Percentiles rank a stretch among this genome's conserved stretches.
Conservation (phyloP, 1,140 invertebrate genomes). For the Drosophila nikananu region DNA sequence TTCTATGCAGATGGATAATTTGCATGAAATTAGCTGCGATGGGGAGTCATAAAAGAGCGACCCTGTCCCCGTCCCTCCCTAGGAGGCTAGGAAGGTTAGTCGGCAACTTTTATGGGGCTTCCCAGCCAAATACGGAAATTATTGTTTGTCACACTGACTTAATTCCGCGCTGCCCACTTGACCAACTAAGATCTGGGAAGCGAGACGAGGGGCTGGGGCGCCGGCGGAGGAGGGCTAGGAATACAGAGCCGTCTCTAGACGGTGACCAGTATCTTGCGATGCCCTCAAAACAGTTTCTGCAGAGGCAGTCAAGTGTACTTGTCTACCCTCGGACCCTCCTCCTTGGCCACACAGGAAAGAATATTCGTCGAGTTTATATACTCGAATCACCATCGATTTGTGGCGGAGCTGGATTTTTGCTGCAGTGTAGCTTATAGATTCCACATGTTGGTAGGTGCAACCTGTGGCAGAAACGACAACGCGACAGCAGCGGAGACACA, state of each 20-base stretch:
- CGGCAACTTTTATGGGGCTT: slow-evolving; percentile 22
- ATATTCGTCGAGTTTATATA: background rate
- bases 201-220: background rate
- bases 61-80: background rate
- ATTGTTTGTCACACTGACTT: slow-evolving; percentile 83
- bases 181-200: slow-evolving; percentile 57
- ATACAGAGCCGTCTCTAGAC: slow-evolving; percentile 23
- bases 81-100: slow-evolving; percentile 37
- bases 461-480: slow-evolving; percentile 40
- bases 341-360: slow-evolving; percentile 9
- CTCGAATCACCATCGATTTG: background rate
- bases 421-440: slow-evolving; percentile 35
- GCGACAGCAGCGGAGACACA: slow-evolving; percentile 47
- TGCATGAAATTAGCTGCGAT: slow-evolving; percentile 70
- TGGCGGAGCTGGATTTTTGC: background rate
- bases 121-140: slow-evolving; percentile 57
- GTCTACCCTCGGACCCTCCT: slow-evolving; percentile 14
- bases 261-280: slow-evolving; percentile 33
- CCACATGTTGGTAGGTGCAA: slow-evolving; percentile 54
- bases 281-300: slow-evolving; percentile 61
- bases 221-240: slow-evolving; percentile 1
- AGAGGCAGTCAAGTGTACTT: slow-evolving; percentile 31
- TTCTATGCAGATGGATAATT: slow-evolving; percentile 52
- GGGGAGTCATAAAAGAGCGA: slow-evolving; percentile 26
- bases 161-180: slow-evolving; percentile 72